Evolutionary conservation across 2,797 vertebrate species (phyloP), one percentile per base, ranked within the genome.

Genomic region (Microhierax caerulescens): DNA sequence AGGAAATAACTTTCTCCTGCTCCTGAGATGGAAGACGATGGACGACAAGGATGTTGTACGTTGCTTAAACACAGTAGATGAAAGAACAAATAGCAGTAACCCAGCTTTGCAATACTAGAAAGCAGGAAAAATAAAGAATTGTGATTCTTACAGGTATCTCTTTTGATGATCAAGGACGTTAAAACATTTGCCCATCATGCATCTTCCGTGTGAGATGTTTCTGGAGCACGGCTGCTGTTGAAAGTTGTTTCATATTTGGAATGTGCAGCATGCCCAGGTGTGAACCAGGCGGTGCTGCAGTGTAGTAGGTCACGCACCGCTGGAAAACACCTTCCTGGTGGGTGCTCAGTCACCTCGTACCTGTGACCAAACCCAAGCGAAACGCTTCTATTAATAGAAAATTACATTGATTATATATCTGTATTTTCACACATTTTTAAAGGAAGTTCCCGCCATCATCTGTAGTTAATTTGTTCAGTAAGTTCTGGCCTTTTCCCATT

Each of bases 311-410:
- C 39, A 9, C 10, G 27, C 10, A 15, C 30, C 43, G 32, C 4
- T 2, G 41, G 57, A 16, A 69, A 78, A 32, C 30, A 37, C 11
- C 0, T 7, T 6, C 0, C 1, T 56, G 20, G 32, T 4, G 2
- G 13, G 2, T 34, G 45, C 37, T 75, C 24, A 5, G 28, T 30
- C 30, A 47, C 37, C 48, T 2, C 0, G 0, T 14, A 56, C 4
- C 45, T 68, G 14, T 41, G 14, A 59, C 43, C 50, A 59, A 87
- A 73, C 11, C 7, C 34, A 36, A 47, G 21, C 1, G 16, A 82
- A 84, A 32, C 0, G 1, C 19, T 75, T 61, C 27, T 72, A 11
- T 48, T 45, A 72, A 57, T 19, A 86, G 59, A 59, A 87, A 75
- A 73, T 75, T 14, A 5, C 27, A 15, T 59, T 73, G 50, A 61